phyloP scores from a whole-genome alignment of 2,888 invertebrate genomes.

The Deilephila elpenor region DNA sequence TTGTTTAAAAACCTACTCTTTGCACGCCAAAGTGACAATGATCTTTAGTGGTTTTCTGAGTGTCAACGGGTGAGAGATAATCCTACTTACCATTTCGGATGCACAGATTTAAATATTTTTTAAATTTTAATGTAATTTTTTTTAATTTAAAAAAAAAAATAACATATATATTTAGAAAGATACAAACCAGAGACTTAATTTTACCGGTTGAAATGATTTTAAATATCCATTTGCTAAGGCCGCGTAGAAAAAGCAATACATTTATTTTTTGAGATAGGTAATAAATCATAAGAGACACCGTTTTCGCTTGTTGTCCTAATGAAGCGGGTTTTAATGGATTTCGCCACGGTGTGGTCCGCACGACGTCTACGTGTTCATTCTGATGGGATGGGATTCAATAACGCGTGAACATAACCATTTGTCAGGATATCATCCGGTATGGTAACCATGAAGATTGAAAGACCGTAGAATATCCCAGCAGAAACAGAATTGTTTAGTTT shows the following conservation, averaged over 20 bases:
- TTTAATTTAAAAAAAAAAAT: no score
- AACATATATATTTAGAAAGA: not conserved
- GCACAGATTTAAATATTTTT: no score
- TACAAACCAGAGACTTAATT: not conserved
- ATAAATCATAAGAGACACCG: constrained; percentile 47
- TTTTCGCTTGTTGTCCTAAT: constrained; percentile 45
- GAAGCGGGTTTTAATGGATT: constrained; percentile 46
- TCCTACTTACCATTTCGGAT: no score
- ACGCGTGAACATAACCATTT: constrained; percentile 78
- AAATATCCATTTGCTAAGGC: not conserved
- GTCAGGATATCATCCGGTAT: constrained; percentile 77
- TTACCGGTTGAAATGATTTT: not conserved
- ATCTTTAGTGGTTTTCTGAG: no score
- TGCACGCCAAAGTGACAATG: no score
- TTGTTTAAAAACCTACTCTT: no score
- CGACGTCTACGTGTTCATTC: constrained; percentile 64
- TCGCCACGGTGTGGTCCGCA: constrained; percentile 72
- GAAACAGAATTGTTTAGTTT: not conserved
- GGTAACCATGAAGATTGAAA: constrained; percentile 51
- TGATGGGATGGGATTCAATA: constrained; percentile 69
- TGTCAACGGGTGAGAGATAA: no score
- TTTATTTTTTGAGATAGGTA: constrained; percentile 22
- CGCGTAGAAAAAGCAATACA: not conserved
- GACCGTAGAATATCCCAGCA: not conserved
- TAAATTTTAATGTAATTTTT: no score